Evolutionary conservation across 2,888 invertebrate genomes (phyloP).

Genomic region (Lathronympha strigana): DNA sequence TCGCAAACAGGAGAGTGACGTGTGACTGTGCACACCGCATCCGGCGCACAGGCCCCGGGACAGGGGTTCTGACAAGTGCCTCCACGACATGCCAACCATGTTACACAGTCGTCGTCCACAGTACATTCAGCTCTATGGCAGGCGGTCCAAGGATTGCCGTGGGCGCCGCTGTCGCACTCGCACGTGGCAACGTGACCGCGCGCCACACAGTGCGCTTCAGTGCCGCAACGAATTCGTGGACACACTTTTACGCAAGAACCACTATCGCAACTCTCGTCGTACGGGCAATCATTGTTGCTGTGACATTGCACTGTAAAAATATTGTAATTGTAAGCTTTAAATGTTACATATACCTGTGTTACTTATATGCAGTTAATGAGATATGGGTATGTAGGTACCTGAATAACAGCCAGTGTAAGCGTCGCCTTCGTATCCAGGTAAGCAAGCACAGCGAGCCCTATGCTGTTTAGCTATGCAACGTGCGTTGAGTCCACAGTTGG

Average conservation of each 20-base stretch:
- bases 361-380: background rate
- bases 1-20: constrained; percentile 91
- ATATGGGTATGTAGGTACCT: constrained; percentile 68
- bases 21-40: constrained; percentile 89
- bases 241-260: constrained; percentile 93
- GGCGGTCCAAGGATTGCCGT: constrained; percentile 91
- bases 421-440: constrained; percentile 93
- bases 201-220: constrained; percentile 90
- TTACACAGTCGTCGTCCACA: constrained; percentile 89
- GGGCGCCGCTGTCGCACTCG: constrained; percentile 89
- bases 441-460: constrained; percentile 92
- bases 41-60: constrained; percentile 91
- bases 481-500: constrained; percentile 90
- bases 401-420: constrained; percentile 91
- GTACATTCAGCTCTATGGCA: constrained; percentile 92
- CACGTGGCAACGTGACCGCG: constrained; percentile 92
- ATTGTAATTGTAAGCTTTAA: background rate
- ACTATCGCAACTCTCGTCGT: constrained; percentile 92
- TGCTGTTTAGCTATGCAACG: constrained; percentile 91
- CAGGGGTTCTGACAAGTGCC: constrained; percentile 93
- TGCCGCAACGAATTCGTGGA: constrained; percentile 90
- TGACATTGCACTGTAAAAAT: constrained; percentile 90
- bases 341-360: background rate
- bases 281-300: constrained; percentile 92
- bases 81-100: constrained; percentile 90